Evolutionary conservation across 2,113 vertebrate genomes (phyloP).

Genomic region (Bucco capensis): DNA sequence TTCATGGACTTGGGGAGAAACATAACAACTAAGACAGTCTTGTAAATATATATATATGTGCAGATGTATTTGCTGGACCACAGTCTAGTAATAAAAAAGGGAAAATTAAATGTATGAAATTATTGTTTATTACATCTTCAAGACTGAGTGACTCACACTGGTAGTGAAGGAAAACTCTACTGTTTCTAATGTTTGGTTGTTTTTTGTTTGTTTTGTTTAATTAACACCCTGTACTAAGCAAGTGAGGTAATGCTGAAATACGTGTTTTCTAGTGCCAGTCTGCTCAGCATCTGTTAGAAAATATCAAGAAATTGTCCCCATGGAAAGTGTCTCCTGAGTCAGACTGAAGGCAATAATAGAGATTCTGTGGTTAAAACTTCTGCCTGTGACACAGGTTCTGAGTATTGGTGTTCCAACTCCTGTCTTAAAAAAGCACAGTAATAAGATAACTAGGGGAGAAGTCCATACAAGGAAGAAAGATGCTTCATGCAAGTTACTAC

Average conservation of each 20-base stretch:
- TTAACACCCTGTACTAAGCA: background rate
- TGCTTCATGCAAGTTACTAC: background rate
- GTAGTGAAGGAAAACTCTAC: background rate
- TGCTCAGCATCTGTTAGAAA: background rate
- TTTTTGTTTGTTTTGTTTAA: background rate
- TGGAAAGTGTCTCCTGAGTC: background rate
- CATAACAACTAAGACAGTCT: background rate
- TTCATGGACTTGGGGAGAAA: background rate
- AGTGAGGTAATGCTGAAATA: background rate
- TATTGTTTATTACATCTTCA: background rate
- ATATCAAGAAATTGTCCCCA: background rate
- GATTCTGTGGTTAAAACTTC: background rate
- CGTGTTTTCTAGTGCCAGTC: background rate
- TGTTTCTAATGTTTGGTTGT: background rate
- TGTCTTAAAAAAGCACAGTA: background rate
- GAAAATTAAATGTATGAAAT: background rate
- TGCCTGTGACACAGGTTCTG: background rate
- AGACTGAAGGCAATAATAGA: background rate
- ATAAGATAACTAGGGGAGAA: background rate
- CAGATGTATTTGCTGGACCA: background rate
- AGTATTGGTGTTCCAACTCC: background rate
- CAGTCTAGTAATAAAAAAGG: background rate
- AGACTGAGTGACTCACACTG: background rate
- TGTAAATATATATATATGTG: background rate
- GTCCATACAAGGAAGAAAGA: background rate